These are phyloP conservation scores for Tipula unca DNA, from an alignment of 2,888 invertebrate genomes.

Conservation along the genomic window DNA sequence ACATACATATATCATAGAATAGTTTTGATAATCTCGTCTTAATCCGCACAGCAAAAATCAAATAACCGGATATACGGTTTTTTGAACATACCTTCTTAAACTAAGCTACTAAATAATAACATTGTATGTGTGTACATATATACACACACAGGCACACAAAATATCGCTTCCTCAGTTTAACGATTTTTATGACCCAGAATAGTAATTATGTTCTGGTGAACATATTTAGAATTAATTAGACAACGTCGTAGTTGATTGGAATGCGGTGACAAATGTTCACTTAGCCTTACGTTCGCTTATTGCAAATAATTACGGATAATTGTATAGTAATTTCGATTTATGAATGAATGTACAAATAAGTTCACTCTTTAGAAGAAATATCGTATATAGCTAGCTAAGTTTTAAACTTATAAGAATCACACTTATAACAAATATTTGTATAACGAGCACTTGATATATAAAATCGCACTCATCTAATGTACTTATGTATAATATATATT, in stretches of 20 bases:
- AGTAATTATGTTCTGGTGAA: background rate
- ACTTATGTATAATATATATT: background rate
- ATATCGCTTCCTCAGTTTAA: background rate
- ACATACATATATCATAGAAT: no score
- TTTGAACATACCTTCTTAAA: background rate
- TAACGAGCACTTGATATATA: background rate
- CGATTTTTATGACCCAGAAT: background rate
- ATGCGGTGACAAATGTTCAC: background rate
- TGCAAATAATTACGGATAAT: background rate
- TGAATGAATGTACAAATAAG: background rate
- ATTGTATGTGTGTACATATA: background rate
- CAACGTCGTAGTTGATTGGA: background rate
- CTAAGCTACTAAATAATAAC: background rate
- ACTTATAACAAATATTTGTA: background rate
- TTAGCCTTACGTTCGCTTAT: background rate
- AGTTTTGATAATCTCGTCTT: background rate
- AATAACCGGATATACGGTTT: background rate
- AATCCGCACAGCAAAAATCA: background rate
- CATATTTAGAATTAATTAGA: background rate
- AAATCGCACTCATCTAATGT: background rate
- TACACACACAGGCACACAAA: background rate
- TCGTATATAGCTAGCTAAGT: no score
- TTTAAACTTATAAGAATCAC: background rate
- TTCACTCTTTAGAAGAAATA: background rate
- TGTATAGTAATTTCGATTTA: background rate